These are phyloP conservation scores for Xenopus petersii DNA, from an alignment of 2,797 vertebrate genomes.

Conservation along the genomic window DNA sequence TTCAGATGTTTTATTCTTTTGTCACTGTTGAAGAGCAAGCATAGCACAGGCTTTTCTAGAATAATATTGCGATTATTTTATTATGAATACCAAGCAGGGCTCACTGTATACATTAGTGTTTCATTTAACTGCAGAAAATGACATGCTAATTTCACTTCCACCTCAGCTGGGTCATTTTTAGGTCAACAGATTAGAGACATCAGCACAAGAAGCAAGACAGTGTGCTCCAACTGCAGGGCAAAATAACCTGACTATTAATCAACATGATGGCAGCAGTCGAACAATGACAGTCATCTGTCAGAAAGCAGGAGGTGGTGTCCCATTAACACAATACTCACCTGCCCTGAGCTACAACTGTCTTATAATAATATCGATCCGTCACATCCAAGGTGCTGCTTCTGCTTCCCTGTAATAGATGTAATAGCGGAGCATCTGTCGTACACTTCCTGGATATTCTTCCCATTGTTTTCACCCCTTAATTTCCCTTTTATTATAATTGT, in stretches of 20 bases:
- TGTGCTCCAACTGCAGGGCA: slow-evolving; percentile 65
- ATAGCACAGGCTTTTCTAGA: not conserved
- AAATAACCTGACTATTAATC: slow-evolving; percentile 72
- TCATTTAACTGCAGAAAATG: slow-evolving; percentile 65
- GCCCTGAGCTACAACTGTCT: slow-evolving; percentile 75
- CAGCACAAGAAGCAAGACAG: slow-evolving; percentile 63
- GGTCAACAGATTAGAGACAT: slow-evolving; percentile 75
- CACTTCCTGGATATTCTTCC: slow-evolving; percentile 39
- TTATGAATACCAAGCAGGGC: slow-evolving; percentile 32
- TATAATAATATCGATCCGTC: slow-evolving; percentile 76
- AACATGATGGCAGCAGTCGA: slow-evolving; percentile 65
- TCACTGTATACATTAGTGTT: slow-evolving; percentile 45
- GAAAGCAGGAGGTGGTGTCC: slow-evolving; percentile 72
- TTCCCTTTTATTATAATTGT: slow-evolving; percentile 19
- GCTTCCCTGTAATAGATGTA: slow-evolving; percentile 60
- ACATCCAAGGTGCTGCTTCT: slow-evolving; percentile 68
- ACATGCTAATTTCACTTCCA: slow-evolving; percentile 68
- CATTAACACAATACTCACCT: slow-evolving; percentile 78
- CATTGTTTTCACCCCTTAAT: slow-evolving; percentile 51
- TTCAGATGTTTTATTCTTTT: not conserved
- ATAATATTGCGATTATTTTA: slow-evolving; percentile 13
- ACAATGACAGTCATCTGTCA: slow-evolving; percentile 81
- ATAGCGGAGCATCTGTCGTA: slow-evolving; percentile 62
- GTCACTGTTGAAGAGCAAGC: not conserved
- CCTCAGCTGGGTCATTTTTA: slow-evolving; percentile 72